phyloP scores from a whole-genome alignment of 2,797 vertebrate genomes.

The Momotus momota region DNA sequence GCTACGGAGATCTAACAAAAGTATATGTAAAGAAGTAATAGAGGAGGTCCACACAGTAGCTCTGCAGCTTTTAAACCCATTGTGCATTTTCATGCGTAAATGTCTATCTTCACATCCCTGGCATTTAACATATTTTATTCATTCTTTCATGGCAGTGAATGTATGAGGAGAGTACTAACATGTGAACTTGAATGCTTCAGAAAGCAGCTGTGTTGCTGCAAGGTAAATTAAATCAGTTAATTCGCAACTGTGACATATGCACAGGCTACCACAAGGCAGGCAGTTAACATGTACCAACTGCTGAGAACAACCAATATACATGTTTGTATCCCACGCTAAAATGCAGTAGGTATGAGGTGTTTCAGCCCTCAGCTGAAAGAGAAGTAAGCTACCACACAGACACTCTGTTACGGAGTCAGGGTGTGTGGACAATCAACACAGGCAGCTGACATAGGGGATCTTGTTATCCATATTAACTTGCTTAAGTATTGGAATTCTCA shows the following conservation, averaged over 20 bases:
- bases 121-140: background rate
- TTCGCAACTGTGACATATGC: background rate
- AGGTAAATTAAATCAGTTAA: background rate
- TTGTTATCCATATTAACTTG: background rate
- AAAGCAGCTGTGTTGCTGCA: background rate
- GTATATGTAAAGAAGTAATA: background rate
- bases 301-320: background rate
- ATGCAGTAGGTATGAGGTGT: background rate
- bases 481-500: background rate
- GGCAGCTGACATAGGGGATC: background rate
- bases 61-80: background rate
- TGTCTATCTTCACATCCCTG: background rate
- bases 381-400: background rate
- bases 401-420: background rate
- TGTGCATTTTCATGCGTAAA: background rate
- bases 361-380: background rate
- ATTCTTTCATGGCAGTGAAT: background rate
- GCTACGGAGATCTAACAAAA: background rate
- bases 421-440: background rate
- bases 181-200: background rate
- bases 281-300: background rate
- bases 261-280: background rate
- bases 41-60: background rate
- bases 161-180: background rate
- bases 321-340: background rate